Conservation (phyloP, 2,113 vertebrate genomes). For the Puffinus mauretanicus region DNA sequence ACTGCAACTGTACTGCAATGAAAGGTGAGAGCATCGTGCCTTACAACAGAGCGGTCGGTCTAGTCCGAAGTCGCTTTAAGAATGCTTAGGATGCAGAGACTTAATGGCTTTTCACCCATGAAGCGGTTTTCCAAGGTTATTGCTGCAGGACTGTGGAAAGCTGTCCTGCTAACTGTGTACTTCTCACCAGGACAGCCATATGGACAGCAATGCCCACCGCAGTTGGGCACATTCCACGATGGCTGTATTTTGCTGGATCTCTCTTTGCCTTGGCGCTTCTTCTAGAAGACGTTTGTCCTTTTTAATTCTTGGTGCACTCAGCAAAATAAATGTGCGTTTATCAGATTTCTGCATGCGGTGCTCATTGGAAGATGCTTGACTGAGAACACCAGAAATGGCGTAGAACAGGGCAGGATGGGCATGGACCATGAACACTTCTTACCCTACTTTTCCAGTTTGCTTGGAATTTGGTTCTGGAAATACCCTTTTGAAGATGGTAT, state of each 20-base stretch:
- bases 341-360: accelerated
- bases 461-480: not conserved
- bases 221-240: accelerated
- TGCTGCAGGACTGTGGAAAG: not conserved
- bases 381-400: not conserved
- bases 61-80: not conserved
- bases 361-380: not conserved
- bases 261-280: not conserved
- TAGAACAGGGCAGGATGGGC: not conserved
- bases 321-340: not conserved
- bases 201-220: accelerated
- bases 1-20: not conserved
- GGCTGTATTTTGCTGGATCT: not conserved
- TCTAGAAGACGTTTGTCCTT: not conserved
- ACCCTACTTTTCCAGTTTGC: not conserved
- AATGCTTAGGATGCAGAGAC: not conserved
- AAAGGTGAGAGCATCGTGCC: not conserved
- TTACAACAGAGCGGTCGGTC: not conserved
- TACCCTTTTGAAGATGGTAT: not conserved
- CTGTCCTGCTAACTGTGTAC: not conserved
- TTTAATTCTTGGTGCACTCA: not conserved
- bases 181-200: not conserved
- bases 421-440: not conserved
- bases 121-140: not conserved
- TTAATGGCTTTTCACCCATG: not conserved